Evolutionary conservation across 2,113 vertebrate species (phyloP), one percentile per base, ranked within the genome.

Genomic region (Cottus gobio): DNA sequence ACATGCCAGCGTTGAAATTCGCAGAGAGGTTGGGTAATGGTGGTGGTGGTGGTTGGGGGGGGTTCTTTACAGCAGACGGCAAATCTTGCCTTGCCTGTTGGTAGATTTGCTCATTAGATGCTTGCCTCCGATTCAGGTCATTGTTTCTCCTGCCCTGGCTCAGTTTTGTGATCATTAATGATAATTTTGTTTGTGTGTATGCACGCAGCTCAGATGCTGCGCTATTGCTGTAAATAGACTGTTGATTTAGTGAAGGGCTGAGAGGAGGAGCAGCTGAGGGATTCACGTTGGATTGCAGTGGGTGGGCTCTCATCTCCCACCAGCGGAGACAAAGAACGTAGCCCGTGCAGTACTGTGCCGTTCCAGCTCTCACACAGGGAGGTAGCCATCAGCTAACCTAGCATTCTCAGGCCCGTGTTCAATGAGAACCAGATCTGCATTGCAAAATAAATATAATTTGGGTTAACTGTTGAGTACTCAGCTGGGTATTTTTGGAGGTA

Each of bases 251-350:
- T 72, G 82, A 71, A 64, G 77, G 75, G 70, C 70, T 80, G 91
- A 83, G 85, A 87, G 85, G 84, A 87, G 87, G 87, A 88, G 90
- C 82, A 85, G 85, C 90, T 82, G 85, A 89, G 87, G 90, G 88
- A 89, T 87, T 87, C 78, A 46, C 71, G 11, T 91, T 91, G 89
- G 90, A 90, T 86, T 91, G 87, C 79, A 44, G 87, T 91, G 93
- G 93, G 92, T 91, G 92, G 91, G 89, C 89, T 90, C 87, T 91
- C 84, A 78, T 92, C 86, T 90, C 87, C 85, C 85, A 82, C 77
- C 77, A 87, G 83, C 80, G 80, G 84, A 92, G 88, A 94, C 93
- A 94, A 93, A 93, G 89, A 89, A 91, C 81, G 81, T 77, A 30
- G 83, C 76, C 86, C 75, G 80, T 82, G 82, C 82, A 30, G 56